These are phyloP conservation scores for Tyrannus savana DNA, from an alignment of 2,113 vertebrate genomes.

Conservation along the genomic window DNA sequence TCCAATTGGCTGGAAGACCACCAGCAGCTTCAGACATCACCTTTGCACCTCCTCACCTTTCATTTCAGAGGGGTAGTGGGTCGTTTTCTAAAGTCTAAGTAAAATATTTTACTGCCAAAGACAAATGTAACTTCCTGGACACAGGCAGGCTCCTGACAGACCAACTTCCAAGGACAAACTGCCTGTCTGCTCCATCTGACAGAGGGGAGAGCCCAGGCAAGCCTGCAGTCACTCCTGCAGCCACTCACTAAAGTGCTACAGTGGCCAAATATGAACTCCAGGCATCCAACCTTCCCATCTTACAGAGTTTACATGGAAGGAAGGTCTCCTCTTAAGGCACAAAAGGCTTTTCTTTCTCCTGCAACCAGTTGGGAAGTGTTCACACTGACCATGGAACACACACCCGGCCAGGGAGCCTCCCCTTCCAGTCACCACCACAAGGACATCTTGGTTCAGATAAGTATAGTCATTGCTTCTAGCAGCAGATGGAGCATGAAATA, in stretches of 20 bases:
- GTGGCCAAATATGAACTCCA: not conserved
- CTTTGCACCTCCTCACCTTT: not conserved
- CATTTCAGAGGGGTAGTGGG: not conserved
- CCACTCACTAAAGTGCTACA: not conserved
- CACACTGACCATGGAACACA: not conserved
- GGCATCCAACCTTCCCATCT: not conserved
- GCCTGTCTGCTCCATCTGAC: not conserved
- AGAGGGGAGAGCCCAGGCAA: not conserved
- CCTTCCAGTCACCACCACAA: not conserved
- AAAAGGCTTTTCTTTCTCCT: not conserved
- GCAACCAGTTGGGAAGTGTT: fast-evolving
- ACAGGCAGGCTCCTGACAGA: not conserved
- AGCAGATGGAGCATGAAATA: not conserved
- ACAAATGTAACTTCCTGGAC: not conserved
- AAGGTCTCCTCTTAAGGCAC: not conserved
- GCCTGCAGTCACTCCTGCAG: not conserved
- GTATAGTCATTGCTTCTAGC: not conserved
- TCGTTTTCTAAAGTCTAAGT: not conserved
- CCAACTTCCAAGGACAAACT: not conserved
- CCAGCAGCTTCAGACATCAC: not conserved
- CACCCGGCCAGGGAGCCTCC: not conserved
- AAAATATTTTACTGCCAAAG: not conserved
- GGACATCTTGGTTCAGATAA: not conserved
- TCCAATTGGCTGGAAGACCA: not conserved
- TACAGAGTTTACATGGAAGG: fast-evolving